These are phyloP conservation scores for Acipenser transmontanus DNA, from an alignment of 2,797 vertebrate species.

Conservation along the genomic window DNA sequence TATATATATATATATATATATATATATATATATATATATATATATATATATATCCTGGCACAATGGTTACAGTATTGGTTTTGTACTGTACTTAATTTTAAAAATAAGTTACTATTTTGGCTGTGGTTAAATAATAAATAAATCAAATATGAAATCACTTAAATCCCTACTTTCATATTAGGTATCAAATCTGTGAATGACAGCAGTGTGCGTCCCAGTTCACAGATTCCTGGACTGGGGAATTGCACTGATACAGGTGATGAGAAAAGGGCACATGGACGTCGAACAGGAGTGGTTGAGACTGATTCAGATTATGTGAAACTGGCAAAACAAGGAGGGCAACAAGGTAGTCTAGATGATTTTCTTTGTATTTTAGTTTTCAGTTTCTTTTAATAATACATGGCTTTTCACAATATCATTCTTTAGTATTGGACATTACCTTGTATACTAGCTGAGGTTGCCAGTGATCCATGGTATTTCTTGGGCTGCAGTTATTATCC, in stretches of 20 bases:
- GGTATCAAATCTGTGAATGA: conserved; percentile 22
- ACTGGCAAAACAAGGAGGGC: conserved; percentile 62
- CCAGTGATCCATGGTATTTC: no score
- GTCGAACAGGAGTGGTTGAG: conserved; percentile 41
- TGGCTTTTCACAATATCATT: neutral
- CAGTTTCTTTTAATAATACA: neutral
- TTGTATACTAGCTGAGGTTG: no score
- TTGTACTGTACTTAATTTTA: no score
- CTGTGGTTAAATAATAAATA: no score
- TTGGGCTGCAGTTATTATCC: no score
- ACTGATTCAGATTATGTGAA: conserved; percentile 58
- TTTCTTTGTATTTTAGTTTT: neutral
- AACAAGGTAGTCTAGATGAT: conserved; percentile 42
- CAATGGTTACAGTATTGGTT: no score
- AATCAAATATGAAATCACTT: neutral
- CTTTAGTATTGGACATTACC: no score
- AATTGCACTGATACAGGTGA: conserved; percentile 12
- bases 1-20: no score
- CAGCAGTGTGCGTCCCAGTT: conserved; percentile 34
- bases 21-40: no score
- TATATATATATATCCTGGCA: no score
- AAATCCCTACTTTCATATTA: neutral
- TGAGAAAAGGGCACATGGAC: conserved; percentile 38
- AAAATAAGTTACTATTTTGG: no score
- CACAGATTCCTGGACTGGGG: conserved; percentile 61